Evolutionary conservation across 2,888 invertebrate species (phyloP), one percentile per base, ranked within the genome.

Genomic region (Melipona bicolor): DNA sequence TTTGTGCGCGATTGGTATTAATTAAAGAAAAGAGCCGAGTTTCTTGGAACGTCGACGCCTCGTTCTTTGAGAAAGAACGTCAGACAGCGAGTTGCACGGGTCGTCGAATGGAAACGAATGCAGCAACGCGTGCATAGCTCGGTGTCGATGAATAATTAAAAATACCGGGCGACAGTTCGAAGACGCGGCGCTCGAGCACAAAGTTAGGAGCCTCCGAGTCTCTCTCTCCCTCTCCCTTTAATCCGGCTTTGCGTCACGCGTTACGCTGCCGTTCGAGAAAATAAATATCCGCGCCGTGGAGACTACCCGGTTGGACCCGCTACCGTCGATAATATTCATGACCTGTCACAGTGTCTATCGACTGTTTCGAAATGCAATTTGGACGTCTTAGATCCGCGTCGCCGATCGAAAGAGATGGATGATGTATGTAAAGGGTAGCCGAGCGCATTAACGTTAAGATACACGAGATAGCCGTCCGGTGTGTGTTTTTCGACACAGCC

Each of bases 181-280:
- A 77, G 75, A 65, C 54, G 70, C 43, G n/a, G 56, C 52, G 56
- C 49, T 50, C 65, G 74, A 69, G 62, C 61, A 56, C 69, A 62
- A 36, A 4, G 59, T 70, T 19, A 59, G 83, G 73, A 74, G 32
- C 50, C 77, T 54, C 69, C 50, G 68, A 9, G 43, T 9, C 9
- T 43, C 43, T 43, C 43, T 9, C 71, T 32, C 32, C 72, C n/a
- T n/a, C n/a, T n/a, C n/a, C 70, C 81, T 82, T 81, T 89, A 89
- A 89, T 89, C 89, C 90, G 86, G 90, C 86, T 89, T 90, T 89
- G 81, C 81, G 90, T 89, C 89, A 88, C 81, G 52, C 70, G 81
- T 75, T 80, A 65, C 59, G 80, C 79, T 77, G 81, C 72, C 81
- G 83, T 76, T 83, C 84, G 72, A 27, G 87, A 80, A 85, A 90